A percentile compares a stretch with the other conserved stretches of the same genome.
Conservation (phyloP, 2,888 invertebrate genomes). For the Drosophila macrospina region DNA sequence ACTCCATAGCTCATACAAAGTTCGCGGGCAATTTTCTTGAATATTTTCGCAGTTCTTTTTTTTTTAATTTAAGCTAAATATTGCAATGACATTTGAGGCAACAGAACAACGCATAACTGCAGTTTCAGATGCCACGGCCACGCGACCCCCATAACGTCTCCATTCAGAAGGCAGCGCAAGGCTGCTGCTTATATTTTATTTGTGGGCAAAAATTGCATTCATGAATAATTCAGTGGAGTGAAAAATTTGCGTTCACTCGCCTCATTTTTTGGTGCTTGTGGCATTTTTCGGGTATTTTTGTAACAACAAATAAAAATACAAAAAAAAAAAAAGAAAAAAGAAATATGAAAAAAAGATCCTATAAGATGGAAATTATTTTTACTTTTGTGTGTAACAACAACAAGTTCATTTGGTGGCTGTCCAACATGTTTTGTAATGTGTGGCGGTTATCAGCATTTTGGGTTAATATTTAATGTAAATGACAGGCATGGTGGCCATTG, state of each 20-base stretch:
- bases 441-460: slow-evolving; percentile 72
- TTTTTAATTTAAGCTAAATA: slow-evolving; percentile 73
- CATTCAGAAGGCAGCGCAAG: slow-evolving; percentile 24
- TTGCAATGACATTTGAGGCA: slow-evolving; percentile 61
- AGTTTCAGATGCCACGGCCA: slow-evolving; percentile 48
- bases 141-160: slow-evolving; percentile 11
- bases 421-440: slow-evolving; percentile 62
- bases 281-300: slow-evolving; percentile 40
- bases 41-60: slow-evolving; percentile 41
- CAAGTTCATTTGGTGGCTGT: slow-evolving; percentile 25
- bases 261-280: slow-evolving; percentile 29
- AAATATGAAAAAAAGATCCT: slow-evolving; percentile 18
- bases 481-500: slow-evolving; percentile 55
- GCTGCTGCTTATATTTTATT: slow-evolving; percentile 72
- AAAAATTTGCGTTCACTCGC: slow-evolving; percentile 65
- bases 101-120: slow-evolving; percentile 55
- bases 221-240: slow-evolving; percentile 82
- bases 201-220: slow-evolving; percentile 82
- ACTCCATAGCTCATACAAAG: slow-evolving; percentile 64
- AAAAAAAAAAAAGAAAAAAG: slow-evolving; percentile 1
- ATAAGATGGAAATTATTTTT: slow-evolving; percentile 58
- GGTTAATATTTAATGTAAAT: slow-evolving; percentile 82
- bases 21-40: slow-evolving; percentile 51
- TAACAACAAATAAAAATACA: slow-evolving; percentile 12
- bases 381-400: slow-evolving; percentile 49